These are phyloP conservation scores for Rhynchomys soricoides DNA, from an alignment of 2,113 vertebrate species.

Conservation along the genomic window DNA sequence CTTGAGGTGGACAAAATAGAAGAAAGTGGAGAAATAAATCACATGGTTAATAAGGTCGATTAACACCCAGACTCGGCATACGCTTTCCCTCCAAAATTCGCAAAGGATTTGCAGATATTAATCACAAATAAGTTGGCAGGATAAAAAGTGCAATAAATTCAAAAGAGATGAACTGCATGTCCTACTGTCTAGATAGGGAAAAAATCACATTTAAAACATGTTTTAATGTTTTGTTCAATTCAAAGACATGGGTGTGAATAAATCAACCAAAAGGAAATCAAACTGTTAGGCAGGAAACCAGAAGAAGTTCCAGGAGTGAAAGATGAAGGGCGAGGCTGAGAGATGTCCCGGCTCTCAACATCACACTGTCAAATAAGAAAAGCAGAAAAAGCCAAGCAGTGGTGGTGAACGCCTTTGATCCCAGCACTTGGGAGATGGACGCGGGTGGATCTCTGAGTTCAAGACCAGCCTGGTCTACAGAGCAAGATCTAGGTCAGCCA, in stretches of 20 bases:
- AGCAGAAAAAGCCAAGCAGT: not conserved
- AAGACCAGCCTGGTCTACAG: not conserved
- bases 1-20: not conserved
- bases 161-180: not conserved
- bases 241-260: not conserved
- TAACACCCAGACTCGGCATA: not conserved
- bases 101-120: conserved; percentile 25
- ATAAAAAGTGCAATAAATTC: conserved; percentile 5
- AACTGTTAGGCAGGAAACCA: not conserved
- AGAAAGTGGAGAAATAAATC: not conserved
- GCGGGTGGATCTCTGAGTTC: not conserved
- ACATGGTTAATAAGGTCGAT: not conserved
- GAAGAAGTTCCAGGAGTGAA: not conserved
- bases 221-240: not conserved
- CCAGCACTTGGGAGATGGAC: not conserved
- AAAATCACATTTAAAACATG: not conserved
- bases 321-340: accelerated
- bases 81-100: not conserved
- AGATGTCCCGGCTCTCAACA: not conserved
- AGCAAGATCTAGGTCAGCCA: not conserved
- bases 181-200: not conserved
- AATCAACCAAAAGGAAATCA: not conserved
- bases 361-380: not conserved
- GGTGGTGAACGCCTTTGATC: not conserved
- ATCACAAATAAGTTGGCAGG: not conserved